phyloP scores from a whole-genome alignment of 2,797 vertebrate species.

The Masticophis lateralis region DNA sequence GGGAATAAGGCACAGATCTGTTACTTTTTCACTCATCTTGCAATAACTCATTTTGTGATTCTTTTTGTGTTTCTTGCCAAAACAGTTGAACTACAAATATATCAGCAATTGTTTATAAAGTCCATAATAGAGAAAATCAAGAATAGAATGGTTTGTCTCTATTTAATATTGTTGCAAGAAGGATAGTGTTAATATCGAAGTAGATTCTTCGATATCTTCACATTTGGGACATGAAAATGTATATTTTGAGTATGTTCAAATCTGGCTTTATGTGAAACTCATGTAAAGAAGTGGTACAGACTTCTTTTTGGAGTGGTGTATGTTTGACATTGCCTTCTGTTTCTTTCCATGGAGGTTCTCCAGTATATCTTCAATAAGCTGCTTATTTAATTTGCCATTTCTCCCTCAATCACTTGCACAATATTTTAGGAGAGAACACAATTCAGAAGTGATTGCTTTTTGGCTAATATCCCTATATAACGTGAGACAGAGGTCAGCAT shows the following conservation, averaged over 20 bases:
- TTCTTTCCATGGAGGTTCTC: not conserved
- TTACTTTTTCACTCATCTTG: not conserved
- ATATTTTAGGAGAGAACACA: not conserved
- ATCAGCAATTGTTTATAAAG: not conserved
- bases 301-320: not conserved
- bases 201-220: not conserved
- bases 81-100: not conserved
- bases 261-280: not conserved
- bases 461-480: slow-evolving; percentile 52
- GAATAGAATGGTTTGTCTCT: not conserved
- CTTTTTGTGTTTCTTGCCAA: not conserved
- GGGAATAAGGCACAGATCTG: not conserved
- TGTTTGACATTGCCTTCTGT: not conserved
- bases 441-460: not conserved
- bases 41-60: not conserved
- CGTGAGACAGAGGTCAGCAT: not conserved
- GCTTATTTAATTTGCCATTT: not conserved
- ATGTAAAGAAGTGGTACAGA: not conserved
- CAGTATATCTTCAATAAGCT: not conserved
- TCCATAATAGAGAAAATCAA: not conserved
- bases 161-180: not conserved
- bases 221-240: not conserved
- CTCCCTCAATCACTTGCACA: no score
- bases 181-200: not conserved
- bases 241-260: not conserved